Evolutionary conservation across 2,888 invertebrate genomes (phyloP).

Genomic region (Melieria picta): DNA sequence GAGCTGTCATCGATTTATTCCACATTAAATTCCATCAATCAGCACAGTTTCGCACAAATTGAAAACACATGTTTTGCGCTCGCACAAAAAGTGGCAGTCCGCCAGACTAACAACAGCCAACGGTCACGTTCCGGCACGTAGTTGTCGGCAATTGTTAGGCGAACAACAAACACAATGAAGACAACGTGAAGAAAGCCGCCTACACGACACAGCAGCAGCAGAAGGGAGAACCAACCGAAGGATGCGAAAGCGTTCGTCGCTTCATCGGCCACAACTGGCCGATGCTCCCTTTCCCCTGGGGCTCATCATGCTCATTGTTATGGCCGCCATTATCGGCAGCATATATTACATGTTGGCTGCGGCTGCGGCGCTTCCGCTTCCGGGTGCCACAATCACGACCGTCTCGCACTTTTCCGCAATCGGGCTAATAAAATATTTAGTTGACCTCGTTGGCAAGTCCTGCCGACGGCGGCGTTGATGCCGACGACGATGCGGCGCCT

Average conservation of each 20-base stretch:
- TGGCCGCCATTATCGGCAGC: slow-evolving; percentile 47
- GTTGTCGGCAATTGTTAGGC: too few species aligned
- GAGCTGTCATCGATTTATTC: too few species aligned
- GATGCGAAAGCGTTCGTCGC: too few species aligned
- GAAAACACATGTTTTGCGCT: too few species aligned
- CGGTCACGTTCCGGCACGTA: too few species aligned
- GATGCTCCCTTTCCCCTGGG: slow-evolving; percentile 49
- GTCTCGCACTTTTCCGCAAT: slow-evolving; percentile 51
- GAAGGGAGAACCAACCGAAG: not conserved
- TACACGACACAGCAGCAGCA: slow-evolving; percentile 16
- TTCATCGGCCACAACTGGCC: not conserved
- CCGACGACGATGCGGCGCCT: too few species aligned
- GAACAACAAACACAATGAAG: too few species aligned
- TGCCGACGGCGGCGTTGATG: not conserved
- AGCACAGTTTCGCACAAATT: too few species aligned
- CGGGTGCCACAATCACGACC: slow-evolving; percentile 51
- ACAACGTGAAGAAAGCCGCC: not conserved
- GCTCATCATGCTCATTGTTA: slow-evolving; percentile 53
- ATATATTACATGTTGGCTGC: slow-evolving; percentile 24
- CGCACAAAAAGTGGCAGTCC: too few species aligned
- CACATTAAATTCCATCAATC: too few species aligned
- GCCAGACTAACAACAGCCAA: too few species aligned
- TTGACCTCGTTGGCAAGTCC: slow-evolving; percentile 56
- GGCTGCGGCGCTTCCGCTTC: slow-evolving; percentile 24
- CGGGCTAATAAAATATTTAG: slow-evolving; percentile 60